Percentiles rank a stretch among this genome's conserved stretches.
These are phyloP conservation scores for Ichneumon xanthorius DNA, from an alignment of 2,888 invertebrate species.

Conservation along the genomic window DNA sequence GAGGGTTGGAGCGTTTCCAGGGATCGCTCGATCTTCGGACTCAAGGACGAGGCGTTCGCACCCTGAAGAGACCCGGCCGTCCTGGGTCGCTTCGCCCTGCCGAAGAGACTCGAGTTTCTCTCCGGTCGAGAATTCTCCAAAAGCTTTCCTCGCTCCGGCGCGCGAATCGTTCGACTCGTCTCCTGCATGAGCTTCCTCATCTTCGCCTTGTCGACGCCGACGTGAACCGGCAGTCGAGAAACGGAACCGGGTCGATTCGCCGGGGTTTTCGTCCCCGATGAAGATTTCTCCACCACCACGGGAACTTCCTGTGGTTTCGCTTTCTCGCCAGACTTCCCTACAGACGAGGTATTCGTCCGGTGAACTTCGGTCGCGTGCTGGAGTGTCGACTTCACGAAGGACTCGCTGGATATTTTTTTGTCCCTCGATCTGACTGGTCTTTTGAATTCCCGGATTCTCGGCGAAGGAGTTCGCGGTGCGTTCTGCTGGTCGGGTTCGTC, in stretches of 20 bases:
- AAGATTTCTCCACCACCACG: constrained; percentile 18
- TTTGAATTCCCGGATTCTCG: constrained; percentile 23
- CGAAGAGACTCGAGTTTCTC: neutral
- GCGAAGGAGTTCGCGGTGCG: neutral
- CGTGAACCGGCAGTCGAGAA: constrained; percentile 58
- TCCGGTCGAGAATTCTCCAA: constrained; percentile 16
- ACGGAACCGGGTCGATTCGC: constrained; percentile 48
- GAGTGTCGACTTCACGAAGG: constrained; percentile 52
- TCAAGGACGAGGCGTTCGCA: constrained; percentile 33
- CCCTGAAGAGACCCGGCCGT: constrained; percentile 34
- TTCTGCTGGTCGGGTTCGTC: constrained; percentile 3
- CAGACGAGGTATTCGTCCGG: neutral
- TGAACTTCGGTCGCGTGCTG: neutral
- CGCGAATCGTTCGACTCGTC: neutral
- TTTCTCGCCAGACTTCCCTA: neutral
- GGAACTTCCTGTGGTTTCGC: neutral
- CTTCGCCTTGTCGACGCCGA: constrained; percentile 35
- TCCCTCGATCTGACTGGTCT: constrained; percentile 28
- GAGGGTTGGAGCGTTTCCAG: constrained; percentile 37
- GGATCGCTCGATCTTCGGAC: constrained; percentile 56
- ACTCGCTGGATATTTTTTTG: constrained; percentile 41
- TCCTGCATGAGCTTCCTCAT: constrained; percentile 23
- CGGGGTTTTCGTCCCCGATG: constrained; percentile 27
- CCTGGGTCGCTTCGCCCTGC: constrained; percentile 30
- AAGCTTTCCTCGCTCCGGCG: constrained; percentile 1